Percentiles rank a stretch among this genome's conserved stretches.
phyloP scores from a whole-genome alignment of 2,888 invertebrate genomes.

The Kryphioiulus occultus region DNA sequence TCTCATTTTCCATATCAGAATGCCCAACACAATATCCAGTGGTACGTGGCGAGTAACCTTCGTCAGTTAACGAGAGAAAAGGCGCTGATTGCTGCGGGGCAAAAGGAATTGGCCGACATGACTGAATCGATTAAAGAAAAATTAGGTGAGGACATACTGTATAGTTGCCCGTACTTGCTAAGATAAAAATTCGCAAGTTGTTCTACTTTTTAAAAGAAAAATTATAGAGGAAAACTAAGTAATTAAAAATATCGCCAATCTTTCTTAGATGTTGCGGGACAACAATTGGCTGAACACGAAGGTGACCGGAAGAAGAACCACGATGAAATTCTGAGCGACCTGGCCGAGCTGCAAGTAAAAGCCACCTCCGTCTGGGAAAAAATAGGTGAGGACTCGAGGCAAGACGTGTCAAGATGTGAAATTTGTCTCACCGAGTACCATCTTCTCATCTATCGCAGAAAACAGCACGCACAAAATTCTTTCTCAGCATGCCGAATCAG shows the following conservation, averaged over 20 bases:
- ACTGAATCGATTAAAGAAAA: constrained; percentile 67
- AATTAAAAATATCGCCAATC: not conserved
- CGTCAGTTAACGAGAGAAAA: constrained; percentile 69
- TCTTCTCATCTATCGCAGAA: not conserved
- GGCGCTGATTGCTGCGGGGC: constrained; percentile 69
- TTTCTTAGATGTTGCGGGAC: constrained; percentile 64
- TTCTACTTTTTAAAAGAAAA: too few relatives aligned
- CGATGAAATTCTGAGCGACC: constrained; percentile 67
- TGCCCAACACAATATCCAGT: constrained; percentile 63
- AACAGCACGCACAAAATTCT: constrained; percentile 45
- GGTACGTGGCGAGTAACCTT: constrained; percentile 68
- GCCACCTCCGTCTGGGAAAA: constrained; percentile 68
- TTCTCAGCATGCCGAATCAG: constrained; percentile 27
- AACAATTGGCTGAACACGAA: constrained; percentile 66
- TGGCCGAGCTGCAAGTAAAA: constrained; percentile 67
- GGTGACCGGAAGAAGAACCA: constrained; percentile 66
- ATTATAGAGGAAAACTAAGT: not conserved
- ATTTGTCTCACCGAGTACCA: not conserved
- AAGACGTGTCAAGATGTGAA: not conserved
- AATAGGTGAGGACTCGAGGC: constrained; percentile 64
- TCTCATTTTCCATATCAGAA: constrained; percentile 39
- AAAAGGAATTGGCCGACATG: constrained; percentile 67
- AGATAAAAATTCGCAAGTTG: too few relatives aligned
- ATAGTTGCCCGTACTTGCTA: too few relatives aligned
- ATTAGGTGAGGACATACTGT: constrained; percentile 64